phyloP scores from a whole-genome alignment of 1,140 invertebrate genomes.

The Ganaspis sp. region DNA sequence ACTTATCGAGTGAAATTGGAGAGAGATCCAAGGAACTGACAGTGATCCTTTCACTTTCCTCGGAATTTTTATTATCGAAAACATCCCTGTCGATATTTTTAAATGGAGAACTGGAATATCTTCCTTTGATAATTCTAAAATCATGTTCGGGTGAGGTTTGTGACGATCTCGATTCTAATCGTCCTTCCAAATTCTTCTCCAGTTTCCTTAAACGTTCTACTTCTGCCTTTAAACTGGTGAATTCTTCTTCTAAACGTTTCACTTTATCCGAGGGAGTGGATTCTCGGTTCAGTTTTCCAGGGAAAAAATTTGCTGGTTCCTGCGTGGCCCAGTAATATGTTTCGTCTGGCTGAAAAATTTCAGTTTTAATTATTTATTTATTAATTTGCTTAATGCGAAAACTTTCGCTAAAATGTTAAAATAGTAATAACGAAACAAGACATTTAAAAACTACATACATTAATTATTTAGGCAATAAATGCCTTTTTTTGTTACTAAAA shows the following conservation, averaged over 20 bases:
- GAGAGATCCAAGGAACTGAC: conserved; percentile 51
- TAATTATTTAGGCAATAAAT: too few species aligned
- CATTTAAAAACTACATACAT: too few species aligned
- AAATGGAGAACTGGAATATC: conserved; percentile 48
- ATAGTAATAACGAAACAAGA: neutral
- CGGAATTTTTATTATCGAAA: conserved; percentile 17
- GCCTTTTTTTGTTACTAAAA: too few species aligned
- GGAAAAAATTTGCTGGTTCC: conserved; percentile 80
- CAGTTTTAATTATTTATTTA: conserved; percentile 41
- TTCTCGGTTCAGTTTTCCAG: conserved; percentile 78
- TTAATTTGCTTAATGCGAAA: too few species aligned
- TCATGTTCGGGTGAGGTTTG: conserved; percentile 53
- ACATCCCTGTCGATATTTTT: conserved; percentile 28
- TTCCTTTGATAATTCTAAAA: neutral
- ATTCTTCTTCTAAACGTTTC: conserved; percentile 52
- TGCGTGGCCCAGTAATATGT: conserved; percentile 93
- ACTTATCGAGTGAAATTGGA: conserved; percentile 42
- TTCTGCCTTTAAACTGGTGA: conserved; percentile 51
- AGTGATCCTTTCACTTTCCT: conserved; percentile 55
- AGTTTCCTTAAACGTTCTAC: conserved; percentile 54
- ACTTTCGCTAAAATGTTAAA: too few species aligned
- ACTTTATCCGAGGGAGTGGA: conserved; percentile 74
- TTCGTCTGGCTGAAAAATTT: conserved; percentile 83
- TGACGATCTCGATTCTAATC: conserved; percentile 44
- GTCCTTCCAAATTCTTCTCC: conserved; percentile 33